Evolutionary conservation across 64 coral and sea anemone species (phyloP).

Genomic region (Platygyra sinensis): DNA sequence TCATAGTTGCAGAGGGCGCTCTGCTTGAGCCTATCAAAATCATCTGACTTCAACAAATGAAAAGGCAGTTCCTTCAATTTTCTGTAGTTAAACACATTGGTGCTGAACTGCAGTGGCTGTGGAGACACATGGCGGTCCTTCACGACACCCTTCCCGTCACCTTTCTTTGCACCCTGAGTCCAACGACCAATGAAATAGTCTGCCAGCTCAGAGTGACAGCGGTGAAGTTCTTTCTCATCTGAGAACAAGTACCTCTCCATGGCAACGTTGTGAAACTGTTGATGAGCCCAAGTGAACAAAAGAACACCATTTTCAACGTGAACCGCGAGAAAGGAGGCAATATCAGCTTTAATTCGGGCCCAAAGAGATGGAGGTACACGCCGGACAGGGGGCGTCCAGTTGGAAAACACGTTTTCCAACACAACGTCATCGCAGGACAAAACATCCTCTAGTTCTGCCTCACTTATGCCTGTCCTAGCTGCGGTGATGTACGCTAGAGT

Average conservation of each 20-base stretch:
- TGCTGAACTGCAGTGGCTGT: conserved; percentile 71
- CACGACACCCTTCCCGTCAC: conserved; percentile 55
- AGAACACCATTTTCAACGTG: conserved; percentile 72
- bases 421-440: conserved; percentile 80
- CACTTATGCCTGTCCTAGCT: conserved; percentile 71
- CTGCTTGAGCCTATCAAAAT: conserved; percentile 87
- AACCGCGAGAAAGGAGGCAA: conserved; percentile 68
- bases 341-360: conserved; percentile 67
- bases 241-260: conserved; percentile 77
- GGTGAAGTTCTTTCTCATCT: conserved; percentile 48
- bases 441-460: conserved; percentile 86
- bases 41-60: conserved; percentile 73
- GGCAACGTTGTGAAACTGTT: conserved; percentile 75
- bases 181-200: conserved; percentile 84
- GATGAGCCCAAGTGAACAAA: conserved; percentile 80
- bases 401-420: conserved; percentile 69
- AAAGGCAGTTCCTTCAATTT: conserved; percentile 86
- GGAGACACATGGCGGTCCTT: conserved; percentile 76
- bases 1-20: conserved; percentile 87
- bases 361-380: conserved; percentile 69
- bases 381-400: conserved; percentile 64
- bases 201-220: conserved; percentile 65
- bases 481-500: conserved; percentile 71
- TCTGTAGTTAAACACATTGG: conserved; percentile 69
- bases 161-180: conserved; percentile 68